Evolutionary conservation across 1,140 invertebrate genomes (phyloP).

Genomic region (Condylostylus longicornis): DNA sequence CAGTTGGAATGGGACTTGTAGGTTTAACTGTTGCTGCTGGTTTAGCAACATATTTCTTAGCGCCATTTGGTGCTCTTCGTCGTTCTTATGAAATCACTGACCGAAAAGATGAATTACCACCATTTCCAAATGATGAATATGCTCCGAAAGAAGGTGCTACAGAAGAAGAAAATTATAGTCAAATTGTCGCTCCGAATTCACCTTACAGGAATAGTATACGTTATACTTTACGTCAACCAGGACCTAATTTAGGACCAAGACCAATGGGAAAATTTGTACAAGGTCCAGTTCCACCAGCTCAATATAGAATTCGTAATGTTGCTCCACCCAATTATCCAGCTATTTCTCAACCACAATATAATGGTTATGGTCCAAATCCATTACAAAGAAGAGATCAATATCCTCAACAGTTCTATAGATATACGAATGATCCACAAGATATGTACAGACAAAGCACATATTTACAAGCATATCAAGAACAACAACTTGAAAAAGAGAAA

Average conservation of each 20-base stretch:
- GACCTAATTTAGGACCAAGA: background rate
- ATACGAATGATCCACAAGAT: background rate
- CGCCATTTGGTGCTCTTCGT: slow-evolving; percentile 47
- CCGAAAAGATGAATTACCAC: slow-evolving; percentile 43
- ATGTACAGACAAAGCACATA: background rate
- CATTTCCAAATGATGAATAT: slow-evolving; percentile 48
- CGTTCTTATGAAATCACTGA: slow-evolving; percentile 46
- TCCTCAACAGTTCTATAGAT: background rate
- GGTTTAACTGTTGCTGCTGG: slow-evolving; percentile 54
- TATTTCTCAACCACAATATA: too few species aligned
- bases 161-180: slow-evolving; percentile 57
- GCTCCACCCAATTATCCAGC: too few species aligned
- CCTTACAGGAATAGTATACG: slow-evolving; percentile 6
- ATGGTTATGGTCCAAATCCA: background rate
- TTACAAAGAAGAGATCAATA: background rate
- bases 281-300: background rate
- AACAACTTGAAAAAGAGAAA: background rate
- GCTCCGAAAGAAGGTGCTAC: slow-evolving; percentile 45
- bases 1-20: slow-evolving; percentile 56
- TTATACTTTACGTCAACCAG: background rate
- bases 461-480: background rate
- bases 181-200: slow-evolving; percentile 43
- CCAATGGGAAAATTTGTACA: background rate
- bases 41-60: slow-evolving; percentile 53
- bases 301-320: background rate